Percentiles rank a stretch among this genome's conserved stretches.
Conservation (phyloP, 1,140 invertebrate genomes). For the Oryctes rhinoceros region DNA sequence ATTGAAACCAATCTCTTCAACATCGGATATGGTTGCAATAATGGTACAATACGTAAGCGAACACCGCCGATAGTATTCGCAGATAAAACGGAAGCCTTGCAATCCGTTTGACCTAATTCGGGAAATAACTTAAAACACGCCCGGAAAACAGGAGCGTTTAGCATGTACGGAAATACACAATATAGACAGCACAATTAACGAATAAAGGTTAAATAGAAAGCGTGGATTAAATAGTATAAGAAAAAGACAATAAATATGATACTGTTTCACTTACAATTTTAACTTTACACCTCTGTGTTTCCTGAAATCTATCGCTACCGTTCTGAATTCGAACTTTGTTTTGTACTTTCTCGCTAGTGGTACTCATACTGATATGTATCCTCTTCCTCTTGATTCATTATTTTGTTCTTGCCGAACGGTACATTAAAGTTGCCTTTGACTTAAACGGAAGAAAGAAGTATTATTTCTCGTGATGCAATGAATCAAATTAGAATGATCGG, state of each 20-base stretch:
- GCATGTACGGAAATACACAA: background rate
- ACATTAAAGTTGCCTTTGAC: slow-evolving; percentile 5
- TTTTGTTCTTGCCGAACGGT: background rate
- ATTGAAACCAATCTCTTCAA: background rate
- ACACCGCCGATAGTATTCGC: slow-evolving; percentile 10
- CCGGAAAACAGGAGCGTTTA: slow-evolving; percentile 16
- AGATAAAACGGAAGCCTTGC: slow-evolving; percentile 21
- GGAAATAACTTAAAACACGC: slow-evolving; percentile 35
- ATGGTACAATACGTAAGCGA: slow-evolving; percentile 7
- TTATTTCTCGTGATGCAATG: background rate
- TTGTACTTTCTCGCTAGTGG: slow-evolving; percentile 40
- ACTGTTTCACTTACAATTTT: slow-evolving; percentile 52
- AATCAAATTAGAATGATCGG: background rate
- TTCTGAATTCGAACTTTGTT: slow-evolving; percentile 39
- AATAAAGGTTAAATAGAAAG: background rate
- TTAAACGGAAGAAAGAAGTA: slow-evolving; percentile 23
- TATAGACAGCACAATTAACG: background rate
- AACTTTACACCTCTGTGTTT: slow-evolving; percentile 53
- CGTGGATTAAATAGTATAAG: background rate
- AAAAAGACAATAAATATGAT: slow-evolving; percentile 8
- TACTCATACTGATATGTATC: slow-evolving; percentile 38
- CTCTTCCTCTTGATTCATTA: slow-evolving; percentile 35
- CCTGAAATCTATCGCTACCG: slow-evolving; percentile 48
- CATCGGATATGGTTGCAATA: slow-evolving; percentile 15
- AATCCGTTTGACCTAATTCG: slow-evolving; percentile 36